Base-by-base conservation (phyloP, 2,888 invertebrate genomes). In the Mimachlamys varia region DNA sequence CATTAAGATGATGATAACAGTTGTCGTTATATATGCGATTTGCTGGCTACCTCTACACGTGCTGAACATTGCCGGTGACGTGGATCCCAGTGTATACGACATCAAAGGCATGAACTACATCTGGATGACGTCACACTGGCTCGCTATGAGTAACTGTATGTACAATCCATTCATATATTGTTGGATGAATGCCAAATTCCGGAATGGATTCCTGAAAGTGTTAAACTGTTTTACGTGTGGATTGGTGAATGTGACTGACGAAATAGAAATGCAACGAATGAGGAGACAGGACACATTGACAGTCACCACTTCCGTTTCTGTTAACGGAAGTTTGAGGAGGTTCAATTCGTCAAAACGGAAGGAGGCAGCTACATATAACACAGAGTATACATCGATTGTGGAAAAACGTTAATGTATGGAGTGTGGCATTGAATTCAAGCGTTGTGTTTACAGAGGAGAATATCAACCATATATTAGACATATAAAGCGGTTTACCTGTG, bases 131-230 rank as follows among this genome's bases (percentile, higher is more conserved):
- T 98, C 99, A 95, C 97, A 97, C 91, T 96, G 96, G 99, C 97
- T 99, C 90, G 99, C 99, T 19, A 99, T 99, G 99, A 98, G 98
- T 97, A 99, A 99, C 97, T 98, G 98, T 93, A 98, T 99, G 98
- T 99, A 99, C 97, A 99, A 99, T 97, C 99, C 99, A 44, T 98
- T 99, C 96, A 99, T 99, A 94, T 99, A 99, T 92, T 99, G 98
- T 97, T 99, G 98, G 98, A 99, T 99, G 98, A 99, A 99, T 97
- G 98, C 98, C 93, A 98, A 98, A 90, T 95, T 94, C 90, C 91
- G 95, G 53, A 93, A 94, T 58, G 95, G 95, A 62, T 95, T 95
- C 90, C 62, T 92, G 22, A 92, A 92, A 89, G 94, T 94, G 50
- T 92, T 95, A 89, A 92, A 91, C 44, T 93, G 93, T 88, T 93